Percentiles rank a stretch among this genome's conserved stretches.
Conservation (phyloP, 2,888 invertebrate genomes). For the Meliscaeva auricollis region DNA sequence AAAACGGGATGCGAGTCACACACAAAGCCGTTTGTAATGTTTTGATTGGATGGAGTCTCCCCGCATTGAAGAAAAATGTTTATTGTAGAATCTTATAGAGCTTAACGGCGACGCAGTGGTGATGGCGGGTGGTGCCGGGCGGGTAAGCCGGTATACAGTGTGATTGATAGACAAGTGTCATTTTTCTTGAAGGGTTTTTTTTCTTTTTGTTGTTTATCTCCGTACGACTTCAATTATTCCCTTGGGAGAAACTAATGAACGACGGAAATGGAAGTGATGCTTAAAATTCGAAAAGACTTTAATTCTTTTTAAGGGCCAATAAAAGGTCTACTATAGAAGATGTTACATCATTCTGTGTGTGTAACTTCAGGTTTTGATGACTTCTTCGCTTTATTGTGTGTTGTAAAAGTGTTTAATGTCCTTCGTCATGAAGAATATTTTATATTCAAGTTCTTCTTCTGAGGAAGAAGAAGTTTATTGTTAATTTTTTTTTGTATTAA, state of each 20-base stretch:
- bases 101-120: neutral
- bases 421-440: neutral
- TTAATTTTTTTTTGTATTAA: neutral
- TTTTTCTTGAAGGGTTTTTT: conserved; percentile 50
- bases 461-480: conserved; percentile 6
- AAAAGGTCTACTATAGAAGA: neutral
- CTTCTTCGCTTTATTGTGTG: neutral
- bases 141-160: conserved; percentile 5
- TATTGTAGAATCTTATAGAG: conserved; percentile 42
- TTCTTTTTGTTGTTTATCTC: neutral
- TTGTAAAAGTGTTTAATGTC: conserved; percentile 33
- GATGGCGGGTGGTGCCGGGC: neutral
- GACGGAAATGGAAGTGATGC: conserved; percentile 36
- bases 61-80: conserved; percentile 32
- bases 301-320: conserved; percentile 33
- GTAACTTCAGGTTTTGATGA: neutral
- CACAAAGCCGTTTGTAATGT: conserved; percentile 41
- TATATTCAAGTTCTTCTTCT: neutral
- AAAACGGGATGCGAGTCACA: conserved; percentile 54
- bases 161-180: conserved; percentile 75
- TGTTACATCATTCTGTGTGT: neutral
- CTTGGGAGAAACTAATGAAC: conserved; percentile 21
- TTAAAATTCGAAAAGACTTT: conserved; percentile 26
- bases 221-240: neutral
- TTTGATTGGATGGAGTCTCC: conserved; percentile 63